Base-by-base conservation (phyloP, 2,113 vertebrate species). In the Halcyon malimbica region DNA sequence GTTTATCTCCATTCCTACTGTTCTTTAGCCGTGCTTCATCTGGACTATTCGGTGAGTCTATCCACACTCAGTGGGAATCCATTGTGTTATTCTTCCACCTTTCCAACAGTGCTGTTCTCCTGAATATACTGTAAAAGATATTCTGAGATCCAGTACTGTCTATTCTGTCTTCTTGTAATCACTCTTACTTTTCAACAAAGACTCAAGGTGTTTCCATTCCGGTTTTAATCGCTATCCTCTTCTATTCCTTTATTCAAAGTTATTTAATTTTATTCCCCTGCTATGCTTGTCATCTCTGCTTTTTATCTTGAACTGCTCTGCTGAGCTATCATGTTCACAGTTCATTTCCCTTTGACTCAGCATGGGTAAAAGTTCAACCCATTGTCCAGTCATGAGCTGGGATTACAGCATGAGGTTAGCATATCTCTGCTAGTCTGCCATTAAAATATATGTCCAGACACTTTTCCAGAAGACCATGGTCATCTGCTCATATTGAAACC, bases 111-210 rank as follows among this genome's bases (percentile, higher is more conserved):
- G 13, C 26, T 90, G 23, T 67, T 87, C 51, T 77, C 44, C 64
- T 62, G 50, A 87, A 91, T 67, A 60, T 31, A 64, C 9, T 35
- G 12, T 67, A 70, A 89, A 78, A 65, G 18, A 62, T 73, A 48
- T 50, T 87, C 57, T 87, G 11, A 21, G 14, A 87, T 63, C 48
- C 60, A 81, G 33, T 60, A 39, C n/a, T 75, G 29, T 75, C 63
- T 77, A 10, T 62, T 76, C 46, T 88, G 78, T 60, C 62, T 57
- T 93, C 63, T 83, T 18, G 37, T 95, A 88, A 94, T 90, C 90
- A 41, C 19, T 94, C 60, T 82, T 51, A 46, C 44, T 80, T 90
- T 83, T 94, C 62, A 96, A 67, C 59, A 95, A 94, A 94, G 56
- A n/a, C 62, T 93, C 92, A 70, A 33, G n/a, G 16, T 91, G 53